phyloP scores from a whole-genome alignment of 2,888 invertebrate species.

The Pristionchus exspectatus region DNA sequence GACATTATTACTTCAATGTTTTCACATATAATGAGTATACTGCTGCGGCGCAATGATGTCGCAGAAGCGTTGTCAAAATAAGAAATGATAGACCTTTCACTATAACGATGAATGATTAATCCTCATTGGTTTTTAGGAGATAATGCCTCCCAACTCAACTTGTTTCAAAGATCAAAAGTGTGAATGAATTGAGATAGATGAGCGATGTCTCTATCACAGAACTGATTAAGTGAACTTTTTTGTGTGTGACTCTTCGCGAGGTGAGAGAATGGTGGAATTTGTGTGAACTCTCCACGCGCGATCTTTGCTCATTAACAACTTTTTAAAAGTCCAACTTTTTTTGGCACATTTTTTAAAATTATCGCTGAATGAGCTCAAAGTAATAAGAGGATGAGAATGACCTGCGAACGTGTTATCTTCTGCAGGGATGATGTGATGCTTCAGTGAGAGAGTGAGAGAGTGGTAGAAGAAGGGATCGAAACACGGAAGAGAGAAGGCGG shows the following conservation, averaged over 20 bases:
- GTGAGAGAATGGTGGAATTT: background rate
- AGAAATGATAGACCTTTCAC: no score
- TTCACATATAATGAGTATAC: background rate
- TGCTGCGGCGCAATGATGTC: no score
- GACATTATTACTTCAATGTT: background rate
- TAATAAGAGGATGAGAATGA: background rate
- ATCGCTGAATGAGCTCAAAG: background rate
- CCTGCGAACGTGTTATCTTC: background rate
- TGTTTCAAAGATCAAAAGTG: background rate
- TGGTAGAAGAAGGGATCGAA: background rate
- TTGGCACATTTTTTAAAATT: background rate
- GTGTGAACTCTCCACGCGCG: background rate
- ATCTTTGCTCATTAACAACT: background rate
- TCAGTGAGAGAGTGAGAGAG: background rate
- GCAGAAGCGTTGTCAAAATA: no score
- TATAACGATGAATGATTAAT: no score
- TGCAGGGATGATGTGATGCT: background rate
- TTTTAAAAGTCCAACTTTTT: background rate
- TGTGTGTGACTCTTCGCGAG: background rate
- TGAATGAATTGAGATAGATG: background rate
- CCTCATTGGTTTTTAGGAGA: no score
- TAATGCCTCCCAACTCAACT: no score
- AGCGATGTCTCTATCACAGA: background rate
- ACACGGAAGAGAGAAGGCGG: constrained; percentile 12
- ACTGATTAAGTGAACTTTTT: constrained; percentile 3